A percentile compares a stretch with the other conserved stretches of the same genome.
These are phyloP conservation scores for Ypsolopha scabrella DNA, from an alignment of 2,888 invertebrate genomes.

Conservation along the genomic window DNA sequence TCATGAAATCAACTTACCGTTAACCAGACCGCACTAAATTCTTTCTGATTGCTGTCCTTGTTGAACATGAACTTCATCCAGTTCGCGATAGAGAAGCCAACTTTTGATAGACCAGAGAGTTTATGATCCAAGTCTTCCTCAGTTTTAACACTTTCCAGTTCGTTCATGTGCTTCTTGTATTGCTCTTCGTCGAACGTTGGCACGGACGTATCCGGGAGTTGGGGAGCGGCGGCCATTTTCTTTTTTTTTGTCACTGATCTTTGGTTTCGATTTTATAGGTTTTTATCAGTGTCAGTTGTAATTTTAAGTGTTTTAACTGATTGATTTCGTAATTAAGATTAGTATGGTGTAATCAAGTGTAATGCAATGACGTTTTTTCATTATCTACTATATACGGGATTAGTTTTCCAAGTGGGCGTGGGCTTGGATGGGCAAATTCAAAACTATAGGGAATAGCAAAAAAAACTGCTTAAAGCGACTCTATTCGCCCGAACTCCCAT, in stretches of 20 bases:
- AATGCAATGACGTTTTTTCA: too few relatives aligned
- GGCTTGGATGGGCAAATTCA: too few relatives aligned
- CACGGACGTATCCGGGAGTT: neutral
- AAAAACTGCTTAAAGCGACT: too few relatives aligned
- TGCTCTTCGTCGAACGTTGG: constrained; percentile 20
- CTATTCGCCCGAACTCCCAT: too few relatives aligned
- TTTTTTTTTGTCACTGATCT: constrained; percentile 6
- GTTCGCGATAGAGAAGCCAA: constrained; percentile 33
- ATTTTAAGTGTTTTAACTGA: too few relatives aligned
- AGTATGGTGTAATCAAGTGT: too few relatives aligned
- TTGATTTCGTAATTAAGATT: too few relatives aligned
- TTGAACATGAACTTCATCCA: constrained; percentile 55
- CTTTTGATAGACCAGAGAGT: constrained; percentile 23
- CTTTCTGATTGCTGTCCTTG: constrained; percentile 23
- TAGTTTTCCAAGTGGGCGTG: too few relatives aligned
- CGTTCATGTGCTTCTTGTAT: constrained; percentile 33
- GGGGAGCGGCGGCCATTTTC: constrained; percentile 31
- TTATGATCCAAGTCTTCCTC: constrained; percentile 40
- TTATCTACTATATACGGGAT: too few relatives aligned
- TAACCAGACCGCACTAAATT: constrained; percentile 48
- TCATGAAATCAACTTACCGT: constrained; percentile 37
- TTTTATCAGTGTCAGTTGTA: too few relatives aligned
- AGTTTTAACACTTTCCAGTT: constrained; percentile 28
- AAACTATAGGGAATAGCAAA: too few relatives aligned
- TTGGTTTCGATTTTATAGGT: neutral